Conservation (phyloP, 1,140 invertebrate species). For the Hyles euphorbiae region DNA sequence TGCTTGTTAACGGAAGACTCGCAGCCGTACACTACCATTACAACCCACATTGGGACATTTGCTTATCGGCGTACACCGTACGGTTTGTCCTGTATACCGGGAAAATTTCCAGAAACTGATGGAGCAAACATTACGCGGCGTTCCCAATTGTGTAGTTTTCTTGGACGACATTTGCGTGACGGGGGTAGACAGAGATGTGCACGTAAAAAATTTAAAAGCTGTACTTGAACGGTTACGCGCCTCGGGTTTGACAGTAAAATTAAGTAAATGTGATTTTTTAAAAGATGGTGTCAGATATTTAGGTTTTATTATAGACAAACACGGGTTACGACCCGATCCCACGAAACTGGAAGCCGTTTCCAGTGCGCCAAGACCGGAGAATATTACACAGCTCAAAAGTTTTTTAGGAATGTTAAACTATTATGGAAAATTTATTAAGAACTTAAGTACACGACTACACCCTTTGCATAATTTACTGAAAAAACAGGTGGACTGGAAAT, state of each 20-base stretch:
- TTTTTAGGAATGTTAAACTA: conserved; percentile 39
- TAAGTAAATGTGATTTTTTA: conserved; percentile 7
- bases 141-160: conserved; percentile 26
- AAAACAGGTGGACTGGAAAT: conserved; percentile 24
- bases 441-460: conserved; percentile 28
- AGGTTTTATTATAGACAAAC: conserved; percentile 17
- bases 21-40: conserved; percentile 22
- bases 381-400: conserved; percentile 30
- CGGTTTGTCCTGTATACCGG: conserved; percentile 19
- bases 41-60: conserved; percentile 24
- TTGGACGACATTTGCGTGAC: conserved; percentile 39
- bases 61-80: conserved; percentile 21
- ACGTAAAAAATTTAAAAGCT: conserved; percentile 20
- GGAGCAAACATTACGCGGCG: conserved; percentile 22
- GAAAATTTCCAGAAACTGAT: conserved; percentile 28
- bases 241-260: conserved; percentile 13
- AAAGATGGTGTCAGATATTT: conserved; percentile 6
- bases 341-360: conserved; percentile 23
- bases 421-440: conserved; percentile 33
- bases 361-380: conserved; percentile 14
- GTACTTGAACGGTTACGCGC: conserved; percentile 22
- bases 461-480: conserved; percentile 29
- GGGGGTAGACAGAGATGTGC: conserved; percentile 13
- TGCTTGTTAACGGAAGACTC: conserved; percentile 28
- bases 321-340: conserved; percentile 13